These are phyloP conservation scores for Mongoloraphidia duomilia DNA, from an alignment of 2,888 invertebrate genomes.

Conservation along the genomic window DNA sequence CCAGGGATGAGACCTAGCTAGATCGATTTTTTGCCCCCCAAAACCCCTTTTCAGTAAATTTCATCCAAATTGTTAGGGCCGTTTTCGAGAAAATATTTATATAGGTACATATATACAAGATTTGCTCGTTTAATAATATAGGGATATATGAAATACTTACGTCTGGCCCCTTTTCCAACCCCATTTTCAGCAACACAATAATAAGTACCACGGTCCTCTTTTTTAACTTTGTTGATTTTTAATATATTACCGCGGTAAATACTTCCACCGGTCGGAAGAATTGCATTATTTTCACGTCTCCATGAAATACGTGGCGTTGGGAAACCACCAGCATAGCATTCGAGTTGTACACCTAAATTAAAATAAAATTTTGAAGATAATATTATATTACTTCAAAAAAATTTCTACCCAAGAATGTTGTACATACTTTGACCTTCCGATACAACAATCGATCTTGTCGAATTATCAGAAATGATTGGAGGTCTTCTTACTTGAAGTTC, in stretches of 20 bases:
- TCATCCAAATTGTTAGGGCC: too few relatives aligned
- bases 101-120: neutral
- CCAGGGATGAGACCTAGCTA: too few relatives aligned
- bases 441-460: slow-evolving; percentile 69
- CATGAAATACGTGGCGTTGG: slow-evolving; percentile 76
- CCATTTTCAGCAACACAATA: slow-evolving; percentile 88
- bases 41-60: too few relatives aligned
- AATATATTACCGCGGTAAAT: slow-evolving; percentile 70
- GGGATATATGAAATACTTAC: slow-evolving; percentile 24
- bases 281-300: slow-evolving; percentile 86
- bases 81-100: neutral
- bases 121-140: neutral
- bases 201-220: slow-evolving; percentile 85
- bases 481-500: slow-evolving; percentile 76
- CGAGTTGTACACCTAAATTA: slow-evolving; percentile 52
- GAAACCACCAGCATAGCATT: slow-evolving; percentile 80
- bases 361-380: slow-evolving; percentile 3
- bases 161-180: slow-evolving; percentile 68
- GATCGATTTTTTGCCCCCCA: too few relatives aligned
- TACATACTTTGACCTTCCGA: slow-evolving; percentile 53
- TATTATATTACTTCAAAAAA: neutral
- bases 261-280: slow-evolving; percentile 79
- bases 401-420: neutral
- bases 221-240: slow-evolving; percentile 61
- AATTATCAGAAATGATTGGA: slow-evolving; percentile 86